These are phyloP conservation scores for Drosophila mimica DNA, from an alignment of 2,888 invertebrate genomes.

Conservation along the genomic window DNA sequence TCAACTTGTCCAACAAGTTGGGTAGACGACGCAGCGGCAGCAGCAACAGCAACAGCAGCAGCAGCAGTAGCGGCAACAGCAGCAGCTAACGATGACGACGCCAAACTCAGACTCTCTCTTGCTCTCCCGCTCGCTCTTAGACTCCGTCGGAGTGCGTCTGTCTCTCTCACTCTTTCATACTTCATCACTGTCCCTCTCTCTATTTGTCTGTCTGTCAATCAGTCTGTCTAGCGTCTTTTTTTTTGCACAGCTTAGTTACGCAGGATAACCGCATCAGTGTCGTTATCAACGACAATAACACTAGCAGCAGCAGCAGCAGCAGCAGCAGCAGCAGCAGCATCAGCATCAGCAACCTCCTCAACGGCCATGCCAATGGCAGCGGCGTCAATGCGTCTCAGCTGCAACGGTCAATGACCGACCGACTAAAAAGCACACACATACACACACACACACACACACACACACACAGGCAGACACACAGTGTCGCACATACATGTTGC, in stretches of 20 bases:
- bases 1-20: conserved; percentile 80
- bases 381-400: conserved; percentile 81
- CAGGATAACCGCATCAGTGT: conserved; percentile 55
- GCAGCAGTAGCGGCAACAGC: conserved; percentile 19
- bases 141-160: conserved; percentile 2
- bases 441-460: conserved; percentile 14
- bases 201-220: conserved; percentile 11
- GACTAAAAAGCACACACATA: conserved; percentile 75
- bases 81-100: conserved; percentile 50
- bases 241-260: conserved; percentile 48
- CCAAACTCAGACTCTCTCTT: conserved; percentile 26
- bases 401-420: conserved; percentile 84
- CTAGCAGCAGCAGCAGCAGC: background rate
- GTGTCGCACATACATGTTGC: conserved; percentile 22
- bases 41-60: conserved; percentile 37
- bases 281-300: conserved; percentile 14
- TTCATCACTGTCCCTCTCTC: conserved; percentile 28
- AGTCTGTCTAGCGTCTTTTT: conserved; percentile 11
- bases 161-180: conserved; percentile 1
- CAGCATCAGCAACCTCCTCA: conserved; percentile 37
- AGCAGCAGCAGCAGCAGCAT: conserved; percentile 13
- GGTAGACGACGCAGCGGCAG: conserved; percentile 73
- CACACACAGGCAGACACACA: conserved; percentile 3
- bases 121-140: conserved; percentile 4
- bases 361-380: conserved; percentile 70